Base-by-base conservation (phyloP, 1,140 invertebrate genomes). In the Pseudachorutes palmiensis region DNA sequence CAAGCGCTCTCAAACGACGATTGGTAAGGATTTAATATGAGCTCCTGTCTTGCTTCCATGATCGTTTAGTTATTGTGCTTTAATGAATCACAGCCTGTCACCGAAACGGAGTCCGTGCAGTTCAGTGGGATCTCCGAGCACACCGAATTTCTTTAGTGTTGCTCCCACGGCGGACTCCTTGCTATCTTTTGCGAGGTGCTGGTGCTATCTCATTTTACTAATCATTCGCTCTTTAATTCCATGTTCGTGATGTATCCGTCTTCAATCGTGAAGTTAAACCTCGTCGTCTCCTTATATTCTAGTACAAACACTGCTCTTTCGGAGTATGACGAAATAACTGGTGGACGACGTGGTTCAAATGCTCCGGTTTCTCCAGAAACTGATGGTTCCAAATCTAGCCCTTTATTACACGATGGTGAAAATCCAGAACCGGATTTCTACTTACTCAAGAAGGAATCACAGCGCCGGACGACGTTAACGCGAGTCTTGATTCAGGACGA, bases 391-490 rank as follows among this genome's bases (percentile, higher is more conserved):
- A 72, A 71, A 41, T 72, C 68, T 24, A 71, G 70, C 49, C 70
- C 70, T 22, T 24, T 62, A 29, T 62, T 71, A 14, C 24, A 3
- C 1, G 70, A 67, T n/a, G 72, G 70, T 62, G 68, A 55, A 9
- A 66, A 77, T 49, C 90, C 94, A 78, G 86, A 88, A 57, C 91
- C 93, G 77, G 90, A 91, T 0, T 98, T 98, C 77, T 98, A 97
- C 80, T 79, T 97, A 60, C 80, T 98, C 5, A 95, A 97, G 77
- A 99, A 98, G 78, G 96, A 98, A 76, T 97, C 93, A 2, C 95
- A 99, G 78, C 82, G 95, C 60, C 83, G 96, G 72, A 87, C 87
- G 75, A 98, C 94, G 9, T 80, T 99, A 1, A 91, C 90, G 0
- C 88, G 90, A 75, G 91, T 98, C 57, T 80, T 99, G 36, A 86